phyloP scores from a whole-genome alignment of 2,888 invertebrate species.

The Diarsia dahlii region DNA sequence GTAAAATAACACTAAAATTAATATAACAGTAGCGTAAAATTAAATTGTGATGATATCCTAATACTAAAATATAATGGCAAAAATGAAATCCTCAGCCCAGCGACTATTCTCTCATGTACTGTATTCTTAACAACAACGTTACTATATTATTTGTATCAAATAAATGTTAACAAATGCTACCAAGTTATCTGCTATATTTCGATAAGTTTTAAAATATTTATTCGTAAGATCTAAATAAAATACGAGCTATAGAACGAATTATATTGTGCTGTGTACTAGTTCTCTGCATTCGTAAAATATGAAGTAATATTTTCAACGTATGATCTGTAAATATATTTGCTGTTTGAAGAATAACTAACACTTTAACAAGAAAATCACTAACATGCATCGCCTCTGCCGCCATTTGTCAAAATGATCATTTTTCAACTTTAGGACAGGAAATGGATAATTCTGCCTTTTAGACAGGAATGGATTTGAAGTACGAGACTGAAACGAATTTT shows the following conservation, averaged over 20 bases:
- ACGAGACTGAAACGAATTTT: conserved; percentile 19
- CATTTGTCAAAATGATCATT: conserved; percentile 26
- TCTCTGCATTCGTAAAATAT: conserved; percentile 49
- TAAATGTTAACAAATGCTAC: conserved; percentile 61
- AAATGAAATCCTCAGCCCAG: conserved; percentile 71
- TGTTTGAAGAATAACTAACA: conserved; percentile 51
- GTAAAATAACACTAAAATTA: conserved; percentile 70
- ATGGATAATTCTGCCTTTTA: conserved; percentile 38
- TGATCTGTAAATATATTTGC: conserved; percentile 52
- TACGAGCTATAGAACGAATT: conserved; percentile 45
- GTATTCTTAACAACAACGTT: conserved; percentile 72
- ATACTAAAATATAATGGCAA: conserved; percentile 80
- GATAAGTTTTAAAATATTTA: conserved; percentile 46
- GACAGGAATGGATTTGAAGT: conserved; percentile 47
- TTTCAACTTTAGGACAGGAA: conserved; percentile 27
- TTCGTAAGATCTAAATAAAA: conserved; percentile 57
- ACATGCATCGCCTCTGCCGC: conserved; percentile 28
- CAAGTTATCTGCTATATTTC: conserved; percentile 49
- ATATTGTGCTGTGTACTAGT: conserved; percentile 56
- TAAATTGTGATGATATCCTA: conserved; percentile 77
- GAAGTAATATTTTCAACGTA: conserved; percentile 43
- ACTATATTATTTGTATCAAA: conserved; percentile 64
- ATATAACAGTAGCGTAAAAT: conserved; percentile 74
- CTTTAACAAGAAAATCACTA: conserved; percentile 45
- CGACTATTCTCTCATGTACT: conserved; percentile 70